Percentiles rank a stretch among this genome's conserved stretches.
Conservation (phyloP, 2,113 vertebrate genomes). For the Zosterops pallidus region DNA sequence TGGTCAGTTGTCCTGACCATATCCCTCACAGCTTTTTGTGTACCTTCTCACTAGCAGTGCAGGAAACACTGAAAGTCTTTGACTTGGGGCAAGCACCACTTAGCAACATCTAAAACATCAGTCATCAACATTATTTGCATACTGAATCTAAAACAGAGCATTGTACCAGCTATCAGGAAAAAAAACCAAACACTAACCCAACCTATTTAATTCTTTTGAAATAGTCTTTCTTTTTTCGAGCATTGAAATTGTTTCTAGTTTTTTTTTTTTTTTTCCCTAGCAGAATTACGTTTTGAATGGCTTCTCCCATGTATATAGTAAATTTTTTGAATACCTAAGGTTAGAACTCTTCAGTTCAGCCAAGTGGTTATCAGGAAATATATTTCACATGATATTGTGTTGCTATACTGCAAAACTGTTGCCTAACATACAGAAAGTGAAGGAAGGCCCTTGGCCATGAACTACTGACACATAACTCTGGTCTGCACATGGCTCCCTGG, state of each 20-base stretch:
- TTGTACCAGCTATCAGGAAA: not conserved
- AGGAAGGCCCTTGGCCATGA: not conserved
- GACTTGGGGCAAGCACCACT: not conserved
- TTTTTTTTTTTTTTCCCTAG: not conserved
- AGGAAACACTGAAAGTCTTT: not conserved
- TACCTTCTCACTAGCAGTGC: not conserved
- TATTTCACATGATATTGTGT: not conserved
- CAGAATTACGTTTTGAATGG: not conserved
- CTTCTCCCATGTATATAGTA: not conserved
- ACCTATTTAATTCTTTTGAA: not conserved
- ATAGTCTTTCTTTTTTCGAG: not conserved
- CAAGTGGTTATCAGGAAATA: not conserved
- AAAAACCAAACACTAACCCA: not conserved
- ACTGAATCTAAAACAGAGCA: not conserved
- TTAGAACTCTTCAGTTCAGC: not conserved
- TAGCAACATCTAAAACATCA: not conserved
- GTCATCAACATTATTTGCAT: not conserved
- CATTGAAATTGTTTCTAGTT: not conserved
- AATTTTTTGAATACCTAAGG: not conserved
- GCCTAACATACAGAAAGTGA: not conserved
- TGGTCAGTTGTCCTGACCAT: not conserved
- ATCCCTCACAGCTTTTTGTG: not conserved
- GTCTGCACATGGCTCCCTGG: not conserved
- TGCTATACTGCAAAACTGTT: not conserved
- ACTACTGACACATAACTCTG: rapidly evolving